Percentiles rank a stretch among this genome's conserved stretches.
phyloP scores from a whole-genome alignment of 2,797 vertebrate genomes.

The Anabas testudineus region DNA sequence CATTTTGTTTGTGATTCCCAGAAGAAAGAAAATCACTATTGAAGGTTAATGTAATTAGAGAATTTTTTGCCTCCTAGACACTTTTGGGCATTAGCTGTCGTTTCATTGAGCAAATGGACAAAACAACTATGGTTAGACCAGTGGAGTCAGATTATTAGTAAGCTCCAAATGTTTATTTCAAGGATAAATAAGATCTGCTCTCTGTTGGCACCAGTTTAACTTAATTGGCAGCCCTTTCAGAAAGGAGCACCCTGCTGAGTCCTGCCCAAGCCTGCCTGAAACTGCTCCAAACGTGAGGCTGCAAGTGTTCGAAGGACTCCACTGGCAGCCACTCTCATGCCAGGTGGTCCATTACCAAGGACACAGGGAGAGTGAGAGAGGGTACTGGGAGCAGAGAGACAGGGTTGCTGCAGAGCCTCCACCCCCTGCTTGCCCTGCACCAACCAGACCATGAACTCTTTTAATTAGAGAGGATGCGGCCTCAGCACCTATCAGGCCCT shows the following conservation, averaged over 20 bases:
- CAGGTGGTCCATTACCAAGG: conserved; percentile 80
- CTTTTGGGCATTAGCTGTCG: conserved; percentile 45
- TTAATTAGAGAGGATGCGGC: conserved; percentile 82
- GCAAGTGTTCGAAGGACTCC: conserved; percentile 70
- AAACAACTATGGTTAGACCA: conserved; percentile 59
- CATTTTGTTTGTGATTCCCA: conserved; percentile 29
- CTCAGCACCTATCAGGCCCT: conserved; percentile 75
- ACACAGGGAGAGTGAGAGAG: conserved; percentile 59
- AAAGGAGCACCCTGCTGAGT: conserved; percentile 66
- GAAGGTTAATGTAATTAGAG: conserved; percentile 43
- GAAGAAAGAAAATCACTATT: conserved; percentile 24
- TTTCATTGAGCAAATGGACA: conserved; percentile 69
- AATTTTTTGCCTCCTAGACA: conserved; percentile 40
- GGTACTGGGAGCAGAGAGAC: conserved; percentile 59
- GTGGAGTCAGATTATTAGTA: conserved; percentile 70
- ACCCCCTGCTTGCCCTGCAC: conserved; percentile 72
- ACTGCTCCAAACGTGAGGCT: conserved; percentile 71
- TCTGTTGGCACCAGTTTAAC: conserved; percentile 77
- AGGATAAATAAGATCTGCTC: conserved; percentile 80
- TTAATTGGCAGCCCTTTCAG: conserved; percentile 82
- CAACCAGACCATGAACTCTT: conserved; percentile 78
- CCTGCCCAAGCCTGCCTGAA: conserved; percentile 62
- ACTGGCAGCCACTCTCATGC: conserved; percentile 67
- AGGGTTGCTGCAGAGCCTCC: conserved; percentile 61
- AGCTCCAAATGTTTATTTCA: conserved; percentile 78